Base-by-base conservation (phyloP, 2,888 invertebrate genomes). In the Luperina nickerlii region DNA sequence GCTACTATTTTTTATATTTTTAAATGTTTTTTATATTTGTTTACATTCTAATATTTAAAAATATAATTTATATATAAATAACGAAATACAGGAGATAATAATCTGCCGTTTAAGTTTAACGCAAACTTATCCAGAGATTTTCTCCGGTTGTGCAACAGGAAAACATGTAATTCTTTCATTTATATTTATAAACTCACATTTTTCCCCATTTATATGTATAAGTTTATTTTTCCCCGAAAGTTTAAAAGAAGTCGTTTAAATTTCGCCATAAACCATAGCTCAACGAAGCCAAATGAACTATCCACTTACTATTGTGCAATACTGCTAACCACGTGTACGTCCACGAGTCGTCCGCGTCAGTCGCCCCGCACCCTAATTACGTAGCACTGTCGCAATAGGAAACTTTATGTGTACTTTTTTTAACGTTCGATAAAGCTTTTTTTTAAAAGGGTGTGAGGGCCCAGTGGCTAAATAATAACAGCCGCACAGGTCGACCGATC, bases 271-370 rank as follows among this genome's bases (percentile, higher is more conserved):
- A 24, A 24, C n/a, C 9, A 48, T 32, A 51, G 27, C 69, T 8
- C 24, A 63, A 54, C 20, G 45, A 81, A 80, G 32, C 81, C 81
- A 20, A 70, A 42, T 27, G 5, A 80, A 62, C n/a, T 54, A n/a
- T 71, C 20, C 13, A 11, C 11, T 6, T 24, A 9, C 54, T n/a
- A 15, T 42, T 65, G 27, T 48, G 65, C 13, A 20, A 54, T 20
- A 11, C 20, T 20, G 0, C 4, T 32, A 11, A 11, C 13, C 83
- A 80, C 80, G 77, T 76, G 83, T 51, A 13, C 32, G 4, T 13
- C 11, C 48, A 27, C 65, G 18, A 11, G 38, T 20, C 20, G 11
- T 13, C n/a, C 45, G 54, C 32, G 70, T 15, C n/a, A 51, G 32
- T 78, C 78, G 20, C 38, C n/a, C 18, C 32, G n/a, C 38, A 20